Base-by-base conservation (phyloP, 1,140 invertebrate genomes). In the Amyelois transitella region DNA sequence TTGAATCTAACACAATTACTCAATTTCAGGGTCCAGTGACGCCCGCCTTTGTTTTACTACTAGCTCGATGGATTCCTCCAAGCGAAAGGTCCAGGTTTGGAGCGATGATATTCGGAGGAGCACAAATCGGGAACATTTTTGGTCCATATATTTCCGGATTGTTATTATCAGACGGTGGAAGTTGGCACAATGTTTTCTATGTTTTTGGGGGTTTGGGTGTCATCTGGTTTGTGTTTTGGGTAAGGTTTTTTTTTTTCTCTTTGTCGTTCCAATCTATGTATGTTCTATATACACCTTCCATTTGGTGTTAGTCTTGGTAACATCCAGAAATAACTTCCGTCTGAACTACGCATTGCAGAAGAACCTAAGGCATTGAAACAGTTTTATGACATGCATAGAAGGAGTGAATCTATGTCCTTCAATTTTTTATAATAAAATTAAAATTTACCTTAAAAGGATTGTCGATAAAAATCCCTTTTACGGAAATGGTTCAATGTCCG, bases 151-250 rank as follows among this genome's bases (percentile, higher is more conserved):
- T 94, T 4, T 94, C 93, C 25, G 94, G 94, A 2, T 67, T 92
- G 2, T 81, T 94, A 18, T 81, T 95, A 19, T 76, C 92, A 0
- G 88, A 92, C 57, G 88, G 88, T 0, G 89, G 91, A 2, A 92
- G 92, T 18, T 96, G 94, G 94, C 91, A 92, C 0, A 90, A 92
- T 6, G 94, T 95, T 0, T 96, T 96, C 76, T 96, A 96, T 74
- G 89, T 95, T n/a, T 97, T 96, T 77, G 96, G 96, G 64, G 88
- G 88, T 25, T 62, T 94, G 0, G 93, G 93, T 2, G 76, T 94
- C 1, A 55, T 94, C 1, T 95, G 94, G 94, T 94, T 93, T 58
- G 56, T 93, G 14, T 79, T 93, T 49, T 95, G 93, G 91, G 89
- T 91, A 79, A 89, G 84, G 20, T 8, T 32, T 21, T 24, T 14